Conservation (phyloP, 2,888 invertebrate genomes). For the Neocrepidodera transversa region DNA sequence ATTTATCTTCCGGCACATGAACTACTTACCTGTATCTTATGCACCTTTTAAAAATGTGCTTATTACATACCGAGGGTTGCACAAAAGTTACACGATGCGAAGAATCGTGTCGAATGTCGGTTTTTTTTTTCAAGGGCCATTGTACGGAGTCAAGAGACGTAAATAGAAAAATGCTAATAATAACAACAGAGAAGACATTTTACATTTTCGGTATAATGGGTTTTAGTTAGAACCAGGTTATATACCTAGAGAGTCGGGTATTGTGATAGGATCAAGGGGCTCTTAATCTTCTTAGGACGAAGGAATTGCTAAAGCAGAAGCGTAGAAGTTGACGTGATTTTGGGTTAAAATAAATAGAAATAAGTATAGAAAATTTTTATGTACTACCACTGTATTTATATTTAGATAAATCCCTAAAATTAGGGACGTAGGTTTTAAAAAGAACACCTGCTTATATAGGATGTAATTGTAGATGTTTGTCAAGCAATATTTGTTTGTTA, state of each 20-base stretch:
- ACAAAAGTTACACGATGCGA: conserved; percentile 37
- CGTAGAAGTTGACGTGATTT: too few relatives aligned
- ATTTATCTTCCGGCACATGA: neutral
- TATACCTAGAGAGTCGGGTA: conserved; percentile 47
- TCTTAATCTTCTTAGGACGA: conserved; percentile 39
- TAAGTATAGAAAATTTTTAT: too few relatives aligned
- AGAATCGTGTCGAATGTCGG: conserved; percentile 42
- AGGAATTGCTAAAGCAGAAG: conserved; percentile 24
- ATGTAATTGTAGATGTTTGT: conserved; percentile 35
- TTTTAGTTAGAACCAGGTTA: conserved; percentile 40
- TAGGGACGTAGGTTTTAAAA: conserved; percentile 3
- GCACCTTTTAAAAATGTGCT: conserved; percentile 32
- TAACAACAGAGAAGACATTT: conserved; percentile 38
- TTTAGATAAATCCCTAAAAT: neutral
- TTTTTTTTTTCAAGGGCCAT: conserved; percentile 39
- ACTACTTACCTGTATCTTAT: neutral
- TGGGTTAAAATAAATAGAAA: too few relatives aligned
- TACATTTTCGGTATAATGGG: conserved; percentile 39
- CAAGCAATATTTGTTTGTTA: conserved; percentile 29
- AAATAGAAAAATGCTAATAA: conserved; percentile 42
- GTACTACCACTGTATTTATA: neutral
- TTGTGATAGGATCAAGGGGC: conserved; percentile 47
- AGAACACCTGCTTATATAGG: conserved; percentile 21
- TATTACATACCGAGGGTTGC: conserved; percentile 37
- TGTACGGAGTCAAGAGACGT: conserved; percentile 40